These are phyloP conservation scores for Pongo pygmaeus DNA, from an alignment of 2,113 vertebrate species.

Conservation along the genomic window DNA sequence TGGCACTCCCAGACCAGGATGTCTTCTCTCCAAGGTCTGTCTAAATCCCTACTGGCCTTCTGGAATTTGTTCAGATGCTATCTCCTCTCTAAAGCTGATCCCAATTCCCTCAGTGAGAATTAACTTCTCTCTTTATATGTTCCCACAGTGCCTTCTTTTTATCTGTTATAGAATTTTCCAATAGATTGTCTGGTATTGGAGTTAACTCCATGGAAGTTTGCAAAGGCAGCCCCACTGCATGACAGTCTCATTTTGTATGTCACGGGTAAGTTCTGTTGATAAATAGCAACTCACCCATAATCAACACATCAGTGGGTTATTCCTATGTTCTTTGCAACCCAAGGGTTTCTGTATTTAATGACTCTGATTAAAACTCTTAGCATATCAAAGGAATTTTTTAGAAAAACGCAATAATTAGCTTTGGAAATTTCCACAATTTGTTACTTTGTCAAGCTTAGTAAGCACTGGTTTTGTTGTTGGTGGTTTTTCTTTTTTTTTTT, in stretches of 20 bases:
- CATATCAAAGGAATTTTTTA: constrained; percentile 49
- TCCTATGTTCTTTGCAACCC: constrained; percentile 25
- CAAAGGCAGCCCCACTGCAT: background rate
- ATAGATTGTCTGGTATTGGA: background rate
- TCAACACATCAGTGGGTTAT: background rate
- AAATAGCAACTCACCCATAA: background rate
- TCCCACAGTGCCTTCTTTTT: background rate
- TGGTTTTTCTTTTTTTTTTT: background rate
- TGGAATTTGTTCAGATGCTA: background rate
- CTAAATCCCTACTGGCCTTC: background rate
- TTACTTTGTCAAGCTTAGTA: constrained; percentile 50
- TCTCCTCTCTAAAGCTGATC: background rate
- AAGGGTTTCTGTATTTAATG: constrained; percentile 56
- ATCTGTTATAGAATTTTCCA: background rate
- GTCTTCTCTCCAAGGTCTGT: background rate
- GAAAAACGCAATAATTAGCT: constrained; percentile 58
- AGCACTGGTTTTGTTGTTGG: background rate
- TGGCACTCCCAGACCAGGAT: background rate
- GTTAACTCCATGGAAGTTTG: background rate
- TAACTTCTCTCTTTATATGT: background rate
- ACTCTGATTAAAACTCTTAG: constrained; percentile 58
- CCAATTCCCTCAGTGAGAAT: background rate
- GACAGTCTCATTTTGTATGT: background rate
- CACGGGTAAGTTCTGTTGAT: background rate
- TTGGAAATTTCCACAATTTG: constrained; percentile 30